Evolutionary conservation across 2,113 vertebrate species (phyloP), one percentile per base, ranked within the genome.

Genomic region (Theristicus caerulescens): DNA sequence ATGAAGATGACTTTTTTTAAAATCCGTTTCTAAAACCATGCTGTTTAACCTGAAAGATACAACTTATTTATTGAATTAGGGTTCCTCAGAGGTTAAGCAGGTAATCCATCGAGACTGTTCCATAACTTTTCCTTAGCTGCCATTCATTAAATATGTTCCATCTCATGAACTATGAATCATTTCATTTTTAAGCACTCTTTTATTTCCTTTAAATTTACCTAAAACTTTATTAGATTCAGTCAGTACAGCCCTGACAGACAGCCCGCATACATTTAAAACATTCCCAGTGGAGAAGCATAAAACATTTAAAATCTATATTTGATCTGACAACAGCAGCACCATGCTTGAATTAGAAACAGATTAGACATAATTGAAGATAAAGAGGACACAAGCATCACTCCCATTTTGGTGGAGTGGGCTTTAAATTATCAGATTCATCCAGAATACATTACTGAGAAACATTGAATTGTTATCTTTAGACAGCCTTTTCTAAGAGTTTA

Each of bases 401-500:
- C 98, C 98, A 98, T 99, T 99, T 98, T 98, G 91, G 96, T 98
- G 98, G 98, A 98, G 98, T 98, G 98, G 98, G 98, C 98, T 99
- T 98, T 98, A 98, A 98, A 98, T 98, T 98, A 99, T 99, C 99
- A 99, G 99, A 99, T 99, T 98, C 98, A 98, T 98, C 98, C 98
- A 98, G 98, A 99, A 99, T 98, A 98, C 98, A 98, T 99, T 98
- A 99, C 97, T 88, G 96, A 98, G 98, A 99, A 99, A 99, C 99
- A 99, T 97, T 99, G 98, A 99, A 99, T 98, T 98, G 99, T 99
- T 99, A 99, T 99, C 99, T 99, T 98, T 98, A 98, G 98, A 97
- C 99, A 99, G 99, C 98, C 98, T 99, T 99, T 99, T 98, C 98
- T 98, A 98, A 99, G 99, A 99, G 99, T 99, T 99, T 99, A 99